phyloP scores from a whole-genome alignment of 2,888 invertebrate genomes.

The Auanema sp. region DNA sequence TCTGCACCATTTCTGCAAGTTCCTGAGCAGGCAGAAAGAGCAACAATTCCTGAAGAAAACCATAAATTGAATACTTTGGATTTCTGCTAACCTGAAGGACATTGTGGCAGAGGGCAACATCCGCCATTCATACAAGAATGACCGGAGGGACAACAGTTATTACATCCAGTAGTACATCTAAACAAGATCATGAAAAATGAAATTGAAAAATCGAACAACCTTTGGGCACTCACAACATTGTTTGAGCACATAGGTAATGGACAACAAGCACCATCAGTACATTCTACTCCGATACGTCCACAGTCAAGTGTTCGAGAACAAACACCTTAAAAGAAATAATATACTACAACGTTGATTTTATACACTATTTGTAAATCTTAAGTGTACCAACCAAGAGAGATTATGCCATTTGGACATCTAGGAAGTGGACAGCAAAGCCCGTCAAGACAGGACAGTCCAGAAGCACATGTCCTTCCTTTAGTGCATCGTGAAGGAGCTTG shows the following conservation, averaged over 20 bases:
- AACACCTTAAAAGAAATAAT: constrained; percentile 18
- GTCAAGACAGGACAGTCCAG: constrained; percentile 50
- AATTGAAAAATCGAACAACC: constrained; percentile 8
- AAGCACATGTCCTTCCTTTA: constrained; percentile 26
- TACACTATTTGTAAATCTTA: not conserved
- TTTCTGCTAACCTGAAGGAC: constrained; percentile 36
- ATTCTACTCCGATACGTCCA: constrained; percentile 52
- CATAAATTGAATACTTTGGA: too few relatives aligned
- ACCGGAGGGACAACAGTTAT: constrained; percentile 41
- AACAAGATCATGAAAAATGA: not conserved
- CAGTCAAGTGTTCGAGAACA: constrained; percentile 50
- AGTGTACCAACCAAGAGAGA: constrained; percentile 29
- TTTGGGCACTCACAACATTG: constrained; percentile 32
- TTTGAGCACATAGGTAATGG: constrained; percentile 50
- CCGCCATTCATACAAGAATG: constrained; percentile 46
- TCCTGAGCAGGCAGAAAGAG: constrained; percentile 37
- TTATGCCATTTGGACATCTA: constrained; percentile 51
- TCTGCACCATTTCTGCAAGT: constrained; percentile 47
- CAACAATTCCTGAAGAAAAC: constrained; percentile 19
- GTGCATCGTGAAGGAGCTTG: constrained; percentile 43
- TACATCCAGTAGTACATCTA: constrained; percentile 35
- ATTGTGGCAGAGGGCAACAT: constrained; percentile 51
- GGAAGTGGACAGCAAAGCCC: constrained; percentile 57
- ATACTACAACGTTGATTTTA: not conserved
- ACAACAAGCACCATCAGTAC: constrained; percentile 53